These are phyloP conservation scores for Microtus californicus DNA, from an alignment of 2,797 vertebrate genomes.

Conservation along the genomic window DNA sequence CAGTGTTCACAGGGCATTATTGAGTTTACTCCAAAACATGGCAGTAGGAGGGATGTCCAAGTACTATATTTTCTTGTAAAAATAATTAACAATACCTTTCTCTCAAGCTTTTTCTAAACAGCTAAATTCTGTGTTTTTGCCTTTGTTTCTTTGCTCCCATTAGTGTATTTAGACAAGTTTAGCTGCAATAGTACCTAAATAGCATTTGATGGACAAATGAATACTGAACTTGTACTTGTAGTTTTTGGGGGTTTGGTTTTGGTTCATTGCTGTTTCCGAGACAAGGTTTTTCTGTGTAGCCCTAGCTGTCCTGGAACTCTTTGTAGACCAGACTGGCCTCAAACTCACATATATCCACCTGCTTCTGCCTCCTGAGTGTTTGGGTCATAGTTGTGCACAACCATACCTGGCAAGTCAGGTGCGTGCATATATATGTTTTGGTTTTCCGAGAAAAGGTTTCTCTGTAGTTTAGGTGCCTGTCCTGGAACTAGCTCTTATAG, in stretches of 20 bases:
- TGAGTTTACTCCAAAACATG: background rate
- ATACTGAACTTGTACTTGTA: background rate
- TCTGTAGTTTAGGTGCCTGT: no score
- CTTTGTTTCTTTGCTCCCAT: background rate
- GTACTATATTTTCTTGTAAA: background rate
- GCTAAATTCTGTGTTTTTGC: background rate
- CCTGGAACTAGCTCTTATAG: no score
- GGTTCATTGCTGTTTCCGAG: background rate
- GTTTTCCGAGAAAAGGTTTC: no score
- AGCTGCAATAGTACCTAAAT: background rate
- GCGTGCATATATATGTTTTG: background rate
- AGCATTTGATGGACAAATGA: background rate
- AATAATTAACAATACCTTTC: background rate
- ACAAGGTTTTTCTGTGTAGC: background rate
- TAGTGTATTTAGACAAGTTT: slow-evolving; percentile 1
- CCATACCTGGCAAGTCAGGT: background rate
- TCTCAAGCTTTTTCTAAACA: background rate
- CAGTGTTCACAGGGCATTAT: no score
- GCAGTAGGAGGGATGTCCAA: no score
- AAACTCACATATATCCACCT: background rate
- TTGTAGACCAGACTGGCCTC: background rate
- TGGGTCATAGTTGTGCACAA: background rate
- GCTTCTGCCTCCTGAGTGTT: background rate
- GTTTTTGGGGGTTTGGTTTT: background rate
- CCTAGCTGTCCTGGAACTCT: background rate